These are phyloP conservation scores for Oreochromis niloticus DNA, from an alignment of 2,113 vertebrate species.

Conservation along the genomic window DNA sequence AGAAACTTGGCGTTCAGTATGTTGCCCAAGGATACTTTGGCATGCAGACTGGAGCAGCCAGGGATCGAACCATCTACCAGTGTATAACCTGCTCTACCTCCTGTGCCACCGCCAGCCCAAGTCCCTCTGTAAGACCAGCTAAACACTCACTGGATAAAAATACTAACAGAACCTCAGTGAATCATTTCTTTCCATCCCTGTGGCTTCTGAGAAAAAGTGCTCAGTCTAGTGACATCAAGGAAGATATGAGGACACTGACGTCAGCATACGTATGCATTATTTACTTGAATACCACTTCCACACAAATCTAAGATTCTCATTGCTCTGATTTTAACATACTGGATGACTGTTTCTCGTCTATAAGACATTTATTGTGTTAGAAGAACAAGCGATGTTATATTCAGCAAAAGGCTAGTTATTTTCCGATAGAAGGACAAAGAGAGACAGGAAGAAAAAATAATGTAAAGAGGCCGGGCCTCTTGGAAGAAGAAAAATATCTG, in stretches of 20 bases:
- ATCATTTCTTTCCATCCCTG: neutral
- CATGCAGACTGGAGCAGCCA: neutral
- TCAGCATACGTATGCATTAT: slow-evolving; percentile 4
- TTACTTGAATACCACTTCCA: neutral
- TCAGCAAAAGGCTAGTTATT: neutral
- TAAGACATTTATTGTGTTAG: neutral
- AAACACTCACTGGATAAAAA: neutral
- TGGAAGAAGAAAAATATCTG: neutral
- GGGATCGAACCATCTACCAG: neutral
- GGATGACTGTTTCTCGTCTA: neutral
- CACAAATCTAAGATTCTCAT: neutral
- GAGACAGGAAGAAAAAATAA: neutral
- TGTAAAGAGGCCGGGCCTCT: neutral
- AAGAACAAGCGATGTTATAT: neutral
- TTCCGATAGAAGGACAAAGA: neutral
- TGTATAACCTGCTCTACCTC: neutral
- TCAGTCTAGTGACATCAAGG: neutral
- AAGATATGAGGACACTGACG: neutral
- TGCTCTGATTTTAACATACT: neutral
- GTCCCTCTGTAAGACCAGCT: neutral
- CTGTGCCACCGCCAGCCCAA: neutral
- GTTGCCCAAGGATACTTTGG: neutral
- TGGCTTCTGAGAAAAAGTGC: neutral
- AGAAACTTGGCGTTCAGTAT: neutral
- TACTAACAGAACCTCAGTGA: neutral